Percentiles rank a stretch among this genome's conserved stretches.
phyloP scores from a whole-genome alignment of 2,888 invertebrate species.

The Exocentrus adspersus region DNA sequence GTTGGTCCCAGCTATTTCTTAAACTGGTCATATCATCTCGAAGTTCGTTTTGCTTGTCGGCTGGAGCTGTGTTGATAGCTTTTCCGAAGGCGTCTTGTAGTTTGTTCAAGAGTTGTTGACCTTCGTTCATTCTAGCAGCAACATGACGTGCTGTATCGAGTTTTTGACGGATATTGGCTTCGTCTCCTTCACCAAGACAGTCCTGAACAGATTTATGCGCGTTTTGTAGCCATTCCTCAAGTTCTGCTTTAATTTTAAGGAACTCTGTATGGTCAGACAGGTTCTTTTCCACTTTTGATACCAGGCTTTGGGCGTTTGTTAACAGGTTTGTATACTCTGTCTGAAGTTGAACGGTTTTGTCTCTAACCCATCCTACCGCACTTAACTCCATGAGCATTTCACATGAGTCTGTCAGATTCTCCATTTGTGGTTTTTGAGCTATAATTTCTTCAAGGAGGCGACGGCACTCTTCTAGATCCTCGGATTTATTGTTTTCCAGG shows the following conservation, averaged over 20 bases:
- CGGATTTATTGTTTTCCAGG: conserved; percentile 78
- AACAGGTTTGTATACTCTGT: conserved; percentile 82
- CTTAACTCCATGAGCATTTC: conserved; percentile 88
- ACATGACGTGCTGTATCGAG: conserved; percentile 78
- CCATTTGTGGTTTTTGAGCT: conserved; percentile 79
- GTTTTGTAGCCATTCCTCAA: conserved; percentile 84
- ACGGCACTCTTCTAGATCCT: conserved; percentile 80
- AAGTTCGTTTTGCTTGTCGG: conserved; percentile 81
- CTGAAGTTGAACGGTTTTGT: conserved; percentile 86
- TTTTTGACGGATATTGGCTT: conserved; percentile 80
- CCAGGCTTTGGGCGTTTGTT: conserved; percentile 82
- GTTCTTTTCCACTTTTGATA: conserved; percentile 89
- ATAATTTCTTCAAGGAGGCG: conserved; percentile 80
- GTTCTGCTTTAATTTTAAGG: conserved; percentile 83
- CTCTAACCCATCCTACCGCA: conserved; percentile 85
- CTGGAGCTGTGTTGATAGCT: conserved; percentile 82
- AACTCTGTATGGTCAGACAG: conserved; percentile 92
- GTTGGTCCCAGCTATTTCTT: conserved; percentile 88
- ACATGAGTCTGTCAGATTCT: conserved; percentile 87
- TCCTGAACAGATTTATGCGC: conserved; percentile 85
- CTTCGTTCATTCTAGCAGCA: conserved; percentile 80
- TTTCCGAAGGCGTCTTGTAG: conserved; percentile 87
- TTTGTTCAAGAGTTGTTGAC: conserved; percentile 84
- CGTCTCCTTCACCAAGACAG: conserved; percentile 84
- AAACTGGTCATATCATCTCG: conserved; percentile 80